phyloP scores from a whole-genome alignment of 2,113 vertebrate species.

The Scatophagus argus region DNA sequence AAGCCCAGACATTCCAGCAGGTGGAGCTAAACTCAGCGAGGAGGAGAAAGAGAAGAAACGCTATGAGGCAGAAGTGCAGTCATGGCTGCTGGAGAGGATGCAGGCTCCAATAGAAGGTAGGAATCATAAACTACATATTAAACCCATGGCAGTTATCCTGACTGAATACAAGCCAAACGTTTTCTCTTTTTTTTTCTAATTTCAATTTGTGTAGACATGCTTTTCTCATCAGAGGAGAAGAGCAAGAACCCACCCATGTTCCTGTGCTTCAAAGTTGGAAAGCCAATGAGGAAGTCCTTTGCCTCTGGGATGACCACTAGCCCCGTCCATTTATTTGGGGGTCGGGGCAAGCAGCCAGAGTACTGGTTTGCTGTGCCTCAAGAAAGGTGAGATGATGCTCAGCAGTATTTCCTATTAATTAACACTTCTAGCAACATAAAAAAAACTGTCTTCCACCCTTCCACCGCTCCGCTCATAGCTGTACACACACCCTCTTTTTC shows the following conservation, averaged over 20 bases:
- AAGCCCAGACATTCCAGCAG: constrained; percentile 72
- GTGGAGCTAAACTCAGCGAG: constrained; percentile 53
- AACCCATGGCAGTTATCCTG: background rate
- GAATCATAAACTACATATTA: constrained; percentile 19
- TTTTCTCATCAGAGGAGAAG: constrained; percentile 94
- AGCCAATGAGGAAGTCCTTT: constrained; percentile 98
- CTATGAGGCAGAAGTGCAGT: constrained; percentile 87
- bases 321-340: constrained; percentile 86
- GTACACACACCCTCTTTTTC: too few relatives aligned
- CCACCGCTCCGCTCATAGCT: too few relatives aligned
- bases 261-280: constrained; percentile 97
- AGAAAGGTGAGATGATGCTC: constrained; percentile 89
- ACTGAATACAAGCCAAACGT: background rate
- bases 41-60: constrained; percentile 81
- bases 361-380: constrained; percentile 99
- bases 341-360: constrained; percentile 90
- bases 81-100: constrained; percentile 95
- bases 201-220: constrained; percentile 88
- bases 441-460: too few relatives aligned
- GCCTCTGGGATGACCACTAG: constrained; percentile 83
- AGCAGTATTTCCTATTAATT: too few relatives aligned
- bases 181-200: background rate
- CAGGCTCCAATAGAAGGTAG: constrained; percentile 96
- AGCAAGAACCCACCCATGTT: constrained; percentile 99
- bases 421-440: too few relatives aligned